Evolutionary conservation across 2,113 vertebrate species (phyloP).

Genomic region (Corythoichthys intestinalis): DNA sequence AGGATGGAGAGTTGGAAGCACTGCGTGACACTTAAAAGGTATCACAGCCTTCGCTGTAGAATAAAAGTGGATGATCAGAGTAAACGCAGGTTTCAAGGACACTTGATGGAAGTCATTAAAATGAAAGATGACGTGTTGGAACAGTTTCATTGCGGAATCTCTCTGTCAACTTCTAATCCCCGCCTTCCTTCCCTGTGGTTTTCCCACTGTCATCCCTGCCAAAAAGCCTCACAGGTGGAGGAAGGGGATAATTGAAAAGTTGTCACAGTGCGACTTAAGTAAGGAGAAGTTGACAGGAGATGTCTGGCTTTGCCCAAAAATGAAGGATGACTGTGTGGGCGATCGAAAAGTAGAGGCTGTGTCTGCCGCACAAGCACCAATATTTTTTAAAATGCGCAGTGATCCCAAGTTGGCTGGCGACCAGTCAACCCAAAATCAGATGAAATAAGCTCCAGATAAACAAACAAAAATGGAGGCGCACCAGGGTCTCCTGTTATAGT

Average conservation of each 20-base stretch:
- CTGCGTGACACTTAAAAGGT: conserved; percentile 32
- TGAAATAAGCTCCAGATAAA: neutral
- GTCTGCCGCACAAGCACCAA: neutral
- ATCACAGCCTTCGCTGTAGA: conserved; percentile 25
- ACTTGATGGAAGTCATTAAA: conserved; percentile 69
- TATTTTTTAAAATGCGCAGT: neutral
- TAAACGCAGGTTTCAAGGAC: conserved; percentile 64
- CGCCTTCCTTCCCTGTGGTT: neutral
- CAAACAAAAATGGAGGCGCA: neutral
- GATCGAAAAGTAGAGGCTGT: neutral
- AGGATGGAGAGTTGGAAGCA: conserved; percentile 1
- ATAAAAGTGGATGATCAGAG: conserved; percentile 42
- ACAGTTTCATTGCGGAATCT: conserved; percentile 61
- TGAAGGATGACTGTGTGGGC: conserved; percentile 24
- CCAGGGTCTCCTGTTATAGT: neutral
- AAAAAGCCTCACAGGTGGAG: conserved; percentile 53
- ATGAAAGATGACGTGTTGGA: conserved; percentile 70
- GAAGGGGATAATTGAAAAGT: conserved; percentile 63
- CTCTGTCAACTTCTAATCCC: conserved; percentile 49
- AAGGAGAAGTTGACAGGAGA: conserved; percentile 25
- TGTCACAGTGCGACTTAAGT: conserved; percentile 51
- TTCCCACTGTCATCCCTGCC: conserved; percentile 53
- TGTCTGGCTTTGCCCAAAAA: conserved; percentile 13
- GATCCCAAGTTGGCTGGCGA: neutral
- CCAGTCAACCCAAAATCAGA: neutral